Evolutionary conservation across 2,888 invertebrate species (phyloP).

Genomic region (Tortricodes alternella): DNA sequence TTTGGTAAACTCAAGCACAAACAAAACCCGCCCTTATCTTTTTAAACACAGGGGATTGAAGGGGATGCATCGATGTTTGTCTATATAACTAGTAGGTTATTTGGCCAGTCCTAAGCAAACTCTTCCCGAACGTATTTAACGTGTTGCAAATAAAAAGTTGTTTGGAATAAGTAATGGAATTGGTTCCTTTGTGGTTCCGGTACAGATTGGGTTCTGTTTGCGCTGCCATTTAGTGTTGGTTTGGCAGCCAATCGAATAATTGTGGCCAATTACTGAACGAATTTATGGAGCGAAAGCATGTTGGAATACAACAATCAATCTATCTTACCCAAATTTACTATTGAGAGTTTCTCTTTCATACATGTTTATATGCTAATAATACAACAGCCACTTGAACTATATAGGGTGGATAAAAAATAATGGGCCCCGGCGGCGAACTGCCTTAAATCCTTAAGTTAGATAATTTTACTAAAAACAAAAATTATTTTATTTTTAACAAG

Average conservation of each 20-base stretch:
- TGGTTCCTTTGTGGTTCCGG: constrained; percentile 46
- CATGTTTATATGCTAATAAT: no score
- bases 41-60: not conserved
- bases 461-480: no score
- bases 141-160: constrained; percentile 63
- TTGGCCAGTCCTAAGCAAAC: constrained; percentile 58
- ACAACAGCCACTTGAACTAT: no score
- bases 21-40: not conserved
- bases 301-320: no score
- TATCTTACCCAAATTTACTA: no score
- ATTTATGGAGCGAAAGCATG: no score
- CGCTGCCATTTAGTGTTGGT: constrained; percentile 16
- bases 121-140: constrained; percentile 56
- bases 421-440: no score
- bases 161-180: constrained; percentile 61
- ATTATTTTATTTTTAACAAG: no score
- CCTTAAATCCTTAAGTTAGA: no score
- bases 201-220: constrained; percentile 20
- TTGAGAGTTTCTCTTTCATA: no score
- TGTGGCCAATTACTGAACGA: not conserved
- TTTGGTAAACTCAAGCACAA: not conserved
- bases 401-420: no score
- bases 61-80: not conserved
- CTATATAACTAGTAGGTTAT: constrained; percentile 39
- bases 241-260: constrained; percentile 9